Evolutionary conservation across 2,888 invertebrate genomes (phyloP).

Genomic region (Disparrhopalites patrizii): DNA sequence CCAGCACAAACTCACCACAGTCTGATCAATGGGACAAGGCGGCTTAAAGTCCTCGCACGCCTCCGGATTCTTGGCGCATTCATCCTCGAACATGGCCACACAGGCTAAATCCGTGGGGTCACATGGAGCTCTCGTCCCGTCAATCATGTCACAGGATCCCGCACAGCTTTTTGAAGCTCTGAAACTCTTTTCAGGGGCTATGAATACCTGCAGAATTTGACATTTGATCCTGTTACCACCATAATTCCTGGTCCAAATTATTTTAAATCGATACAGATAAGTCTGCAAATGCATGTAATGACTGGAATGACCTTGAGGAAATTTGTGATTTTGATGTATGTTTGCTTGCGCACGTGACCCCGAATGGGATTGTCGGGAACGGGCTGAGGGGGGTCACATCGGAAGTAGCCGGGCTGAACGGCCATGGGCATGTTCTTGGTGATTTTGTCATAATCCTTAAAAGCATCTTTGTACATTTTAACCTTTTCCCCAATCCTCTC

Average conservation of each 20-base stretch:
- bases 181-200: constrained; percentile 17
- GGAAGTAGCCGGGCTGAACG: constrained; percentile 24
- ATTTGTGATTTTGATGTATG: constrained; percentile 31
- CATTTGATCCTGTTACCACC: neutral
- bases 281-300: neutral
- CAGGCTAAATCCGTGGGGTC: neutral
- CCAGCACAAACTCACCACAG: constrained; percentile 14
- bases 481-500: constrained; percentile 9
- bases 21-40: constrained; percentile 14
- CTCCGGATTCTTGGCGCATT: constrained; percentile 15
- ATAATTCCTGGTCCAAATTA: neutral
- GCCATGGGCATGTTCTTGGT: constrained; percentile 1
- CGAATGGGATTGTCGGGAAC: neutral
- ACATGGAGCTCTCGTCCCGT: constrained; percentile 15
- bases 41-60: constrained; percentile 11
- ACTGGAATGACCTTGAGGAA: constrained; percentile 19
- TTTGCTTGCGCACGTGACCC: constrained; percentile 14
- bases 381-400: constrained; percentile 24
- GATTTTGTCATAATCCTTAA: constrained; percentile 17
- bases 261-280: neutral
- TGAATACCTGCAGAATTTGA: constrained; percentile 3
- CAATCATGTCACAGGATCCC: constrained; percentile 19
- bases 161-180: constrained; percentile 5
- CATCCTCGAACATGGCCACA: constrained; percentile 12
- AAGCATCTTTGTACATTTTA: constrained; percentile 19